Conservation (phyloP, 2,888 invertebrate genomes). For the Trichogramma dendrolimi region DNA sequence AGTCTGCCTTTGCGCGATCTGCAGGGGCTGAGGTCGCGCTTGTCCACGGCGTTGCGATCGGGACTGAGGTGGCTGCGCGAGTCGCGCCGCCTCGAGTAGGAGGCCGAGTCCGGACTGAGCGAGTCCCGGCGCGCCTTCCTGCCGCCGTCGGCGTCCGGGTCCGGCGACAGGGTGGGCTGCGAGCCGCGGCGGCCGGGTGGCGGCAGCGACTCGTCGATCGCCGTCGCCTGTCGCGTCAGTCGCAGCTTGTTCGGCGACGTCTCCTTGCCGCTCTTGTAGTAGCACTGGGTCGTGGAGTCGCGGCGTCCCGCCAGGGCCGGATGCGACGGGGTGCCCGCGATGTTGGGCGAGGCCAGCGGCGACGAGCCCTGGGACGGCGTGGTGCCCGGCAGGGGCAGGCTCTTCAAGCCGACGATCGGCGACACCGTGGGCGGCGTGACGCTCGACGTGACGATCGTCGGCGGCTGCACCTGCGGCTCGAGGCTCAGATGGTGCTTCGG, state of each 20-base stretch:
- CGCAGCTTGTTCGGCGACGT: slow-evolving; percentile 56
- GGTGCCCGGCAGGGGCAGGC: slow-evolving; percentile 52
- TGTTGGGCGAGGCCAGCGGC: slow-evolving; percentile 48
- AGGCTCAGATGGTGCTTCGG: slow-evolving; percentile 30
- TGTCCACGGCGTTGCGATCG: slow-evolving; percentile 60
- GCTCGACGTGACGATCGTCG: slow-evolving; percentile 78
- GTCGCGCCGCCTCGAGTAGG: slow-evolving; percentile 65
- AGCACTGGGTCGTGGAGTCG: slow-evolving; percentile 76
- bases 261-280: slow-evolving; percentile 46
- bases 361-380: slow-evolving; percentile 54
- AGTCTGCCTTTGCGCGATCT: slow-evolving; percentile 66
- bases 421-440: slow-evolving; percentile 80
- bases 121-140: slow-evolving; percentile 74
- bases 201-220: slow-evolving; percentile 79
- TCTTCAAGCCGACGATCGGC: slow-evolving; percentile 59
- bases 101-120: slow-evolving; percentile 85
- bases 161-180: slow-evolving; percentile 79
- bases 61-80: slow-evolving; percentile 77
- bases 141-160: slow-evolving; percentile 63
- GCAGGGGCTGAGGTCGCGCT: slow-evolving; percentile 72
- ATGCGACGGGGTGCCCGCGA: slow-evolving; percentile 54
- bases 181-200: slow-evolving; percentile 74
- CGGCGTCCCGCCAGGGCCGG: slow-evolving; percentile 59
- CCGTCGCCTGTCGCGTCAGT: slow-evolving; percentile 81
- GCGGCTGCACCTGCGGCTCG: slow-evolving; percentile 52